Evolutionary conservation across 1,140 invertebrate genomes (phyloP), one percentile per base, ranked within the genome.

Genomic region (Lerema accius): DNA sequence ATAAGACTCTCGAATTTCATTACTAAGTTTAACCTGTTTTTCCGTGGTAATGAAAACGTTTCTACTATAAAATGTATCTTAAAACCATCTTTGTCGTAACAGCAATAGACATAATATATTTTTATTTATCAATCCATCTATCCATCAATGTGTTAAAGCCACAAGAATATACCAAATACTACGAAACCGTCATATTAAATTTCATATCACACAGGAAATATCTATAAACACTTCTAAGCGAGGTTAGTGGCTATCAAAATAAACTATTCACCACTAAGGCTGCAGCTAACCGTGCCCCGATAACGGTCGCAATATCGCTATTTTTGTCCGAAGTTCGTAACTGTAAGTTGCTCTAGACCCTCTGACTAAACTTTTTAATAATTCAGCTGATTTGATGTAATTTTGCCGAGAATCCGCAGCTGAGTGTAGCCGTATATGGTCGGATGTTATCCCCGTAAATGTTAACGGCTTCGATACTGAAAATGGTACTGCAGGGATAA

Each of bases 371-470:
- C 62, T 78, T 77, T 75, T 82, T 74, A 84, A 84, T 84, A 82
- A 84, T 84, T 84, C 78, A 84, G 63, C 32, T 78, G 77, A 81
- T 76, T 82, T 77, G 71, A 77, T 78, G 75, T 79, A 84, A 82
- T 84, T 80, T 81, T 78, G 71, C 76, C 67, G 67, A 56, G 75
- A 68, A 77, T 77, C 82, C 78, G 61, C 76, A 76, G 61, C 71
- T 65, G 63, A 73, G 71, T 75, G 65, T 73, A 73, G 56, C 45
- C 67, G 73, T 80, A 67, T 65, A 64, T 46, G 46, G 51, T 28
- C 32, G 23, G 17, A 23, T 35, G 19, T 7, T 62, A 74, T 19
- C 81, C 46, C 9, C 45, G 43, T 62, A 70, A 65, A 49, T 39
- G 64, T 60, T 5, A 26, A 0, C n/a, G 53, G 6, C 58, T 78